Base-by-base conservation (phyloP, 2,888 invertebrate genomes). In the Nomada goodeniana region DNA sequence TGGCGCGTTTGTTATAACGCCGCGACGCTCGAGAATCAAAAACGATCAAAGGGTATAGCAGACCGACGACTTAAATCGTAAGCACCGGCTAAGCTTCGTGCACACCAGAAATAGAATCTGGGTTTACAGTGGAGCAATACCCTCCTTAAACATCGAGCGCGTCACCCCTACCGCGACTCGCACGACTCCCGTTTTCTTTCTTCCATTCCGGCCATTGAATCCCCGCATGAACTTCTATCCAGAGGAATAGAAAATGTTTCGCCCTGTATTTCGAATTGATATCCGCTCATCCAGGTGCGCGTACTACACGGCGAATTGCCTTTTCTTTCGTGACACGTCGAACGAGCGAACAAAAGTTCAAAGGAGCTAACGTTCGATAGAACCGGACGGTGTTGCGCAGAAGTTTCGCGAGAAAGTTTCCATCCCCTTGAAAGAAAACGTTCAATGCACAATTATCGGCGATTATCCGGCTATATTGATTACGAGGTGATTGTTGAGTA, bases 81-180 rank as follows among this genome's bases (percentile, higher is more conserved):
- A 60, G 73, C 63, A 65, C 23, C 52, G 52, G 29, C 57, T 77
- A 80, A 78, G 79, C 77, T 59, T 61, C 64, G 59, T 65, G 71
- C 63, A 64, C 57, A 74, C 78, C 86, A 83, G 80, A 89, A 88
- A 89, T 89, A 89, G 88, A 88, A 88, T 86, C 82, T 86, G 76
- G 87, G 84, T 89, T 85, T 86, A 85, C 80, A 83, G 83, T 85
- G 65, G 83, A 82, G 88, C 85, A 89, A 89, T 86, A 89, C 72
- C 84, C 84, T 83, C 85, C 86, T 86, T 82, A 78, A 86, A 70
- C 83, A 85, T 88, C 72, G 84, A 86, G 76, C 83, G 65, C 73
- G 57, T 76, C 84, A 77, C 42, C 71, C 53, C 57, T 26, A 20
- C 20, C 44, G 65, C 53, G 23, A 55, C 20, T 55, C 75, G 53